Base-by-base conservation (phyloP, 2,797 vertebrate genomes). In the Pantherophis alleghaniensis region DNA sequence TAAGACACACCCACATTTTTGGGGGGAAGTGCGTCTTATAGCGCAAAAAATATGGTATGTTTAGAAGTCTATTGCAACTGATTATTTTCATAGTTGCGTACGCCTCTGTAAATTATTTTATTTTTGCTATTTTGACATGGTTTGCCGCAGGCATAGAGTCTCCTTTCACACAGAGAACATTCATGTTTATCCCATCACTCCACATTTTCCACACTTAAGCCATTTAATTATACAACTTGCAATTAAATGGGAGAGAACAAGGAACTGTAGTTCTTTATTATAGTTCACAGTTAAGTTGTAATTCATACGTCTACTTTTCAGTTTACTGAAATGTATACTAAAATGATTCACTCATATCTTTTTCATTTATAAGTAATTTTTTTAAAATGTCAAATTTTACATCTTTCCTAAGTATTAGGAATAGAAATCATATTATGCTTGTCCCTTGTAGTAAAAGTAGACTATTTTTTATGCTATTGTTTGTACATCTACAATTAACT, bases 161-260 rank as follows among this genome's bases (percentile, higher is more conserved):
- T 94, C 95, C 92, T 96, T 96, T 95, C 94, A 95, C 90, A 89
- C 93, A 93, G 51, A 87, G 59, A 88, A 0, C 26, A 95, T 96
- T 93, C 93, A 93, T 94, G 95, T 95, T 96, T 96, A 93, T 94
- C 95, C 87, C 93, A 96, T 93, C 92, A 94, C 97, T 96, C 92
- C 96, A 94, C 94, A 93, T 94, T 96, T 96, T 92, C 96, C 95
- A 97, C 93, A 96, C 37, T 47, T 47, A 24, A 47, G 74, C 74
- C 37, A 11, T 83, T 83, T 95, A 93, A 93, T 95, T 93, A 97
- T 93, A 96, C 95, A 96, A 95, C 95, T 92, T 90, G 87, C 93
- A 83, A 47, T 92, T 96, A 95, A 83, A 83, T 55, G 24, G 24
- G 90, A 63, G 42, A n/a, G 18, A 86, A 56, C 32, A 24, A 86